These are phyloP conservation scores for Lophotriccus pileatus DNA, from an alignment of 2,797 vertebrate species.

Conservation along the genomic window DNA sequence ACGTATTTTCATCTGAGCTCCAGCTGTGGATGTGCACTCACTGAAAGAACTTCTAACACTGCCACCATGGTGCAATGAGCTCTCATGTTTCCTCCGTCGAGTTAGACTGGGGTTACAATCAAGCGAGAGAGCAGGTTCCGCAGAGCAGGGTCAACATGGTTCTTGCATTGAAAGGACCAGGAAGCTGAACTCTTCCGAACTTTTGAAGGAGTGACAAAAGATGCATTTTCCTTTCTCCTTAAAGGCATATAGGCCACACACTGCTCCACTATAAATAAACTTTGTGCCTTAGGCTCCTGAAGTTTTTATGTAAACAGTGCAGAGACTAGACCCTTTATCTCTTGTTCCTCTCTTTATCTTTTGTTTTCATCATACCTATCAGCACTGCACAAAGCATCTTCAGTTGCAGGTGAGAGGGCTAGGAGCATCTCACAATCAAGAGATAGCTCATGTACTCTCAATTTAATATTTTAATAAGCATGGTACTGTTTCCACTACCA, in stretches of 20 bases:
- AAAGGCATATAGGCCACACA: background rate
- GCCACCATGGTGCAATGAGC: background rate
- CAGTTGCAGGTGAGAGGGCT: background rate
- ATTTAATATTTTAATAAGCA: background rate
- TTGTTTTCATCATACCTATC: background rate
- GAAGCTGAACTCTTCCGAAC: background rate
- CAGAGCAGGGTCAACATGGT: background rate
- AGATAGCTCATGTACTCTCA: background rate
- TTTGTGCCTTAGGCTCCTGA: background rate
- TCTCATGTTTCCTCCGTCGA: accelerated
- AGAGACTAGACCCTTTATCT: background rate
- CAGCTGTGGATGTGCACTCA: background rate
- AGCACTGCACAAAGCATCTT: background rate
- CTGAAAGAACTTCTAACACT: background rate
- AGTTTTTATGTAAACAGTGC: background rate
- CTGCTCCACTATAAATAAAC: background rate
- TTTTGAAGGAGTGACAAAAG: background rate
- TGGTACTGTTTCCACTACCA: background rate
- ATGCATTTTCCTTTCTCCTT: background rate
- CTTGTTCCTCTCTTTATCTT: background rate
- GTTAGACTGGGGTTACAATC: background rate
- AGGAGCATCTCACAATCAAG: background rate
- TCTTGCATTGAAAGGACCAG: background rate
- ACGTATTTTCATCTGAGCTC: background rate
- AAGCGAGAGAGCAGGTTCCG: background rate